Base-by-base conservation (phyloP, 1,140 invertebrate genomes). In the Macrocentrus cingulum region DNA sequence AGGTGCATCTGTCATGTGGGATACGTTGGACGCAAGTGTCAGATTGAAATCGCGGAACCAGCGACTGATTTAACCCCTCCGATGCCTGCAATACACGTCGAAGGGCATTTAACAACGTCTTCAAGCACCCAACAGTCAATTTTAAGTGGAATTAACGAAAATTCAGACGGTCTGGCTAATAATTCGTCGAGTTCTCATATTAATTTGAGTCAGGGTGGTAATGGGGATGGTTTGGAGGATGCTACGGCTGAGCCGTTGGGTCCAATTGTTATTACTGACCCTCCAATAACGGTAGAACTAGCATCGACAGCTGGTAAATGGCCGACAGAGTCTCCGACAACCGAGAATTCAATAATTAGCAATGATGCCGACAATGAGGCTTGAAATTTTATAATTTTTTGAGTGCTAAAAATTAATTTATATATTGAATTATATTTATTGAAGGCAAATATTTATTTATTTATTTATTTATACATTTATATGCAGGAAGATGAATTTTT, bases 321-420 rank as follows among this genome's bases (percentile, higher is more conserved):
- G 77, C 76, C 76, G 19, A 74, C 73, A 7, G 76, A 80, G 56
- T 32, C 66, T 7, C 64, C 73, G n/a, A n/a, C n/a, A 5, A 77
- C 74, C 3, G 66, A 71, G 29, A 45, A 57, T 5, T 60, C 76
- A 0, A 41, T 60, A 6, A 62, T 57, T 46, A 72, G 76, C 53
- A 69, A 65, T 22, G 76, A 79, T 56, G 68, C 69, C 48, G 76
- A 80, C 39, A 80, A 80, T 61, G 78, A 80, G 62, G 72, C 78
- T 42, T 79, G 56, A 39, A 11, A 39, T 29, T 29, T n/a, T n/a
- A n/a, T n/a, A n/a, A n/a, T n/a, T n/a, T n/a, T n/a, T n/a, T n/a
- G n/a, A n/a, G n/a, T n/a, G n/a, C n/a, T n/a, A n/a, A n/a, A n/a
- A n/a, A n/a, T n/a, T n/a, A n/a, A n/a, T n/a, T n/a, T n/a, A n/a